Percentiles rank a stretch among this genome's conserved stretches.
Conservation (phyloP, 2,113 vertebrate genomes). For the Hassar affinis region DNA sequence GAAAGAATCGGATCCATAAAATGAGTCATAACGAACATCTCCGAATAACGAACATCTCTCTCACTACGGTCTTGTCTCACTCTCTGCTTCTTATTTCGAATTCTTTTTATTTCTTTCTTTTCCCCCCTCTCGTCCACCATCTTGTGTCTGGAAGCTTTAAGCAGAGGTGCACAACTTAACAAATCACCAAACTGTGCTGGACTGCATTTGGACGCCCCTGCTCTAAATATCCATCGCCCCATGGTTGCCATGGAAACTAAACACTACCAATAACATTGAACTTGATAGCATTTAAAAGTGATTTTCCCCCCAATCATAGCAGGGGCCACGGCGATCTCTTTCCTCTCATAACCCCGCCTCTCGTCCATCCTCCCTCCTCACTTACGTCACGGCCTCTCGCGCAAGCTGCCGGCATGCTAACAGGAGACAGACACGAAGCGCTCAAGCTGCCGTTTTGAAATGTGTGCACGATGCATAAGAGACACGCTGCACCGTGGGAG, state of each 20-base stretch:
- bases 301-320: constrained; percentile 58
- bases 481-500: not conserved
- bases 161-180: not conserved
- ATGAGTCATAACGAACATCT: not conserved
- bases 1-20: not conserved
- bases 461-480: constrained; percentile 10
- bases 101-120: not conserved
- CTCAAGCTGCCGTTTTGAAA: constrained; percentile 33
- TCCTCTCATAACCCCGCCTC: constrained; percentile 45
- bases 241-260: constrained; percentile 77
- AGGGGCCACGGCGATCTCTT: constrained; percentile 51
- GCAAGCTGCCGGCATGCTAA: constrained; percentile 52
- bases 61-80: constrained; percentile 57
- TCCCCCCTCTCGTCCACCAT: constrained; percentile 34
- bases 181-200: constrained; percentile 8
- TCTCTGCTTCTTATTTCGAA: constrained; percentile 64
- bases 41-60: constrained; percentile 47
- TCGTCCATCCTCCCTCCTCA: constrained; percentile 25
- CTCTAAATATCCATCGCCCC: constrained; percentile 68
- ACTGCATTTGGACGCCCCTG: not conserved
- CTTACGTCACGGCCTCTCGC: constrained; percentile 41
- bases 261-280: constrained; percentile 68
- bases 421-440: constrained; percentile 32
- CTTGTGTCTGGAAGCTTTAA: constrained; percentile 61
- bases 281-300: constrained; percentile 65